Conservation (phyloP, 1,140 invertebrate genomes). For the Holotrichia oblita region DNA sequence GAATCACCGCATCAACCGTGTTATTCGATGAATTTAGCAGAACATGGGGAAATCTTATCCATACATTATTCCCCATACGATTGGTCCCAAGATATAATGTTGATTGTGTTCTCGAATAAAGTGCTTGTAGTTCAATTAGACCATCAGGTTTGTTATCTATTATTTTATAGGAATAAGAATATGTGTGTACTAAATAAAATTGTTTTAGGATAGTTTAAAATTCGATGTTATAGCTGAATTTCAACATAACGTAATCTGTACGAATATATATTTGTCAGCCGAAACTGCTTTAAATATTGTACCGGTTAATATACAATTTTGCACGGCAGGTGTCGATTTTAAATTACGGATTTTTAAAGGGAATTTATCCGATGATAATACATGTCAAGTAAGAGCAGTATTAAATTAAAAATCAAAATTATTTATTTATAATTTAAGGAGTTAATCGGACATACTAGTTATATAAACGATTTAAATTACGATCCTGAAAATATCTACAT, state of each 20-base stretch:
- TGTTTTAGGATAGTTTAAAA: slow-evolving; percentile 53
- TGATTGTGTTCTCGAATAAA: slow-evolving; percentile 56
- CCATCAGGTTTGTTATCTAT: slow-evolving; percentile 47
- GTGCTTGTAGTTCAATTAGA: slow-evolving; percentile 53
- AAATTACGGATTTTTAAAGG: slow-evolving; percentile 67
- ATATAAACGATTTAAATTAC: slow-evolving; percentile 76
- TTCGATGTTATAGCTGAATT: slow-evolving; percentile 60
- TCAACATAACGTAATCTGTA: slow-evolving; percentile 64
- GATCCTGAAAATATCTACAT: slow-evolving; percentile 74
- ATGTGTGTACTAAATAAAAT: too few species aligned
- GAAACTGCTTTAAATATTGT: slow-evolving; percentile 69
- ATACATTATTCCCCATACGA: slow-evolving; percentile 58
- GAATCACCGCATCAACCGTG: neutral
- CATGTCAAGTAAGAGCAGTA: slow-evolving; percentile 60
- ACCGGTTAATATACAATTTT: slow-evolving; percentile 69
- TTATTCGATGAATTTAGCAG: slow-evolving; percentile 49
- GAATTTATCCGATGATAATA: slow-evolving; percentile 64
- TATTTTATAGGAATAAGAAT: too few species aligned
- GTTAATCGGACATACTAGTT: slow-evolving; percentile 73
- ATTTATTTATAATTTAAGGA: slow-evolving; percentile 60
- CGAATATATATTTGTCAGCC: slow-evolving; percentile 69
- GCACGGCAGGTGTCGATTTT: slow-evolving; percentile 67
- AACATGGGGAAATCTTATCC: slow-evolving; percentile 54
- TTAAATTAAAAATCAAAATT: slow-evolving; percentile 14
- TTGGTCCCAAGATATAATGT: slow-evolving; percentile 58